These are phyloP conservation scores for Phrynocephalus forsythii DNA, from an alignment of 2,797 vertebrate genomes.

Conservation along the genomic window DNA sequence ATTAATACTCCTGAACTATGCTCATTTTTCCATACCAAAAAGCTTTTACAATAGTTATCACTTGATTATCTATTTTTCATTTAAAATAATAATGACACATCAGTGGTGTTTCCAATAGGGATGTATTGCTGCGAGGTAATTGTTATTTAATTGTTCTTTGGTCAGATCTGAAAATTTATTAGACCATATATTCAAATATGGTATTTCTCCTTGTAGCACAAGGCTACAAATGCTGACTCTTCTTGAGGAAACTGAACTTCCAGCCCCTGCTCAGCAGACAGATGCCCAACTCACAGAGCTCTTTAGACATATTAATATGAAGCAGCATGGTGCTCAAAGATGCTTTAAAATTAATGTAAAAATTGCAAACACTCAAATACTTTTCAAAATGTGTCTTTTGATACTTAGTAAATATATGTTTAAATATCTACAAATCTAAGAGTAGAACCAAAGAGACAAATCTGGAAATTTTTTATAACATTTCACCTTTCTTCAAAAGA, in stretches of 20 bases:
- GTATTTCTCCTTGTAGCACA: no score
- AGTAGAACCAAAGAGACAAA: conserved; percentile 31
- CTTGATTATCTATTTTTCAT: no score
- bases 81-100: no score
- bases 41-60: not conserved
- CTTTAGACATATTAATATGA: fast-evolving
- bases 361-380: not conserved
- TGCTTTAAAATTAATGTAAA: not conserved
- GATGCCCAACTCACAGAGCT: no score
- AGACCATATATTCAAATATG: no score
- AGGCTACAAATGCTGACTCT: not conserved
- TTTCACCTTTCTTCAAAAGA: no score
- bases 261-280: no score
- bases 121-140: no score
- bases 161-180: no score
- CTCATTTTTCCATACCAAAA: not conserved
- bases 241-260: not conserved
- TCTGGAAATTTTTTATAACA: not conserved
- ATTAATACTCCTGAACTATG: not conserved
- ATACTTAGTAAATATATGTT: not conserved
- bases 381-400: not conserved
- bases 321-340: not conserved
- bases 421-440: not conserved
- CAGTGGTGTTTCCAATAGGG: no score
- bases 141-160: no score